Conservation (phyloP, 2,113 vertebrate species). For the Muntiacus muntjak region DNA sequence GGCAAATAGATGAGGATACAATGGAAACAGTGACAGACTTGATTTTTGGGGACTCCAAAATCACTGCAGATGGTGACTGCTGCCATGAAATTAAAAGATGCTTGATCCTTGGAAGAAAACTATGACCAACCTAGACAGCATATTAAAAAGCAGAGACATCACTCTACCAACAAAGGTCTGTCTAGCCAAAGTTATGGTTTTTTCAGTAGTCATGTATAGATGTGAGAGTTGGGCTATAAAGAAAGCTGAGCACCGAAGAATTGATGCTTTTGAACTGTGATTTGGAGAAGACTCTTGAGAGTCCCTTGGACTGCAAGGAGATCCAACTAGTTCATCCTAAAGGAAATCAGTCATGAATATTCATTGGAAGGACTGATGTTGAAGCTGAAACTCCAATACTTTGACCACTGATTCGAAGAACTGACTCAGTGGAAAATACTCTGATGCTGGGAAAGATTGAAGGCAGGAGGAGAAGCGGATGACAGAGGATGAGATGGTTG, state of each 20-base stretch:
- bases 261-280: neutral
- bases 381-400: neutral
- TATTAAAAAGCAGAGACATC: neutral
- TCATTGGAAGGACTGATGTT: neutral
- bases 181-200: neutral
- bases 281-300: neutral
- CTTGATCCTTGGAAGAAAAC: neutral
- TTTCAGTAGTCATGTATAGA: neutral
- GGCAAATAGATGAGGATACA: neutral
- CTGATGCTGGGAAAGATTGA: neutral
- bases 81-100: neutral
- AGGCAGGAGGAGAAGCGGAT: neutral
- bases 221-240: neutral
- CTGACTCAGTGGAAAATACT: neutral
- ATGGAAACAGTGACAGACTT: neutral
- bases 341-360: neutral
- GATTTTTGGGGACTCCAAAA: neutral
- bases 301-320: neutral
- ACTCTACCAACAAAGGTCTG: neutral
- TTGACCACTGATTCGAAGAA: neutral
- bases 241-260: neutral
- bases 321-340: neutral
- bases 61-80: neutral
- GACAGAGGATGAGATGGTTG: neutral
- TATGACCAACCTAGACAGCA: neutral